Conservation (phyloP, 2,113 vertebrate genomes). For the Psettodes erumei region DNA sequence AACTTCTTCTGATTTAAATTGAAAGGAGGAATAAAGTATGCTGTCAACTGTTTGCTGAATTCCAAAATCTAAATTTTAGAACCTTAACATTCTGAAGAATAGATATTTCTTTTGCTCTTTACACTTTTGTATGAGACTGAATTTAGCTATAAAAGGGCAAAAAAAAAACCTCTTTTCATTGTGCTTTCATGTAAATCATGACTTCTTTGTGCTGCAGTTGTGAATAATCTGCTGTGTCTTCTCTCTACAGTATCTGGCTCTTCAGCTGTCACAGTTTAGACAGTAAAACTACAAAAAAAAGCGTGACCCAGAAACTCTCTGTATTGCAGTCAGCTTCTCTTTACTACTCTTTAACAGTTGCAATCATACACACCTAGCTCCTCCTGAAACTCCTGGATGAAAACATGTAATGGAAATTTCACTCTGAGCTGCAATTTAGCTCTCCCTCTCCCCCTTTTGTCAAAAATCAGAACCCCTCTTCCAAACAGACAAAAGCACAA, state of each 20-base stretch:
- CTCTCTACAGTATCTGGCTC: conserved; percentile 31
- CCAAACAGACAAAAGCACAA: conserved; percentile 62
- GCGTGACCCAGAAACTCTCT: conserved; percentile 19
- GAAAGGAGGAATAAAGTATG: not conserved
- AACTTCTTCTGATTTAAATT: not conserved
- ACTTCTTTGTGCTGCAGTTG: conserved; percentile 41
- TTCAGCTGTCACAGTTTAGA: conserved; percentile 67
- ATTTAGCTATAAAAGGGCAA: conserved; percentile 24
- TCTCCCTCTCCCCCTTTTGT: conserved; percentile 31
- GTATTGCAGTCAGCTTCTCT: too few relatives aligned
- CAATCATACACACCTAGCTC: conserved; percentile 69
- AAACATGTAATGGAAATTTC: conserved; percentile 73
- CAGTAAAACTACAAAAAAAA: conserved; percentile 63
- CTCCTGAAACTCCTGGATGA: conserved; percentile 48
- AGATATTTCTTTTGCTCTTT: not conserved
- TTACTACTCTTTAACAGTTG: conserved; percentile 49
- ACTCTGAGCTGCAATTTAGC: conserved; percentile 73
- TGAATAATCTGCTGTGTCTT: conserved; percentile 64
- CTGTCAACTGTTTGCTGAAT: conserved; percentile 18
- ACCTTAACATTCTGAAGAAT: not conserved
- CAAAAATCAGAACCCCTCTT: conserved; percentile 41
- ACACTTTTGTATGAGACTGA: not conserved
- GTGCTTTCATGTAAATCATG: conserved; percentile 50
- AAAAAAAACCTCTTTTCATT: conserved; percentile 49
- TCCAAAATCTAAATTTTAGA: not conserved